Evolutionary conservation across 2,888 invertebrate genomes (phyloP), one percentile per base, ranked within the genome.

Genomic region (Idaea aversata): DNA sequence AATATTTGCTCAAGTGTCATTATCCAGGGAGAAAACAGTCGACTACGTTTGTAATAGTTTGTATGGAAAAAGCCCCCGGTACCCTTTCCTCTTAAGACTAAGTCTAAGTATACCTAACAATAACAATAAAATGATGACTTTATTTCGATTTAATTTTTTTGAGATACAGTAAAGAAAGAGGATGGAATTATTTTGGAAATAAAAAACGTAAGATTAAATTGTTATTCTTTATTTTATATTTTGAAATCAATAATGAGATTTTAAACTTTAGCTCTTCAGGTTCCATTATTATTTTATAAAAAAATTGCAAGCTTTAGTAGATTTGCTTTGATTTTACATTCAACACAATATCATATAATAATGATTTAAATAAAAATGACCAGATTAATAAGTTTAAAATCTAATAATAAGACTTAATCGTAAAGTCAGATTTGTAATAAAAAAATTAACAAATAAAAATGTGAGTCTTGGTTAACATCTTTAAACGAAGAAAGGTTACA

Each of bases 321-420:
- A 87, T 87, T 88, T 90, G 86, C 85, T 86, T 88, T 76, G 86
- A 88, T 89, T 89, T 88, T 84, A 88, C 79, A 87, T 87, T 84
- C 75, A 91, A 90, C 90, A 91, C 47, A 47, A 47, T 47, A 47
- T 47, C 7, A 47, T 47, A 91, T 88, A 93, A 91, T 89, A 91
- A 90, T 90, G 90, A 88, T 92, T 91, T 92, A 91, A 91, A 92
- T 90, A 88, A 91, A 90, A 92, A 92, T 93, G 92, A 93, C 93
- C 93, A 93, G 93, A 93, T 93, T 93, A 93, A 91, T 92, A 89
- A 86, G 87, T 91, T 88, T 86, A 88, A 82, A 84, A 82, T 88
- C 88, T 91, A 88, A 90, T 88, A 88, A 89, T 88, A 88, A 85
- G 86, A 86, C 88, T 89, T 90, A 90, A 87, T 84, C 80, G 82